These are phyloP conservation scores for Urosaurus nigricauda DNA, from an alignment of 2,797 vertebrate species.

Conservation along the genomic window DNA sequence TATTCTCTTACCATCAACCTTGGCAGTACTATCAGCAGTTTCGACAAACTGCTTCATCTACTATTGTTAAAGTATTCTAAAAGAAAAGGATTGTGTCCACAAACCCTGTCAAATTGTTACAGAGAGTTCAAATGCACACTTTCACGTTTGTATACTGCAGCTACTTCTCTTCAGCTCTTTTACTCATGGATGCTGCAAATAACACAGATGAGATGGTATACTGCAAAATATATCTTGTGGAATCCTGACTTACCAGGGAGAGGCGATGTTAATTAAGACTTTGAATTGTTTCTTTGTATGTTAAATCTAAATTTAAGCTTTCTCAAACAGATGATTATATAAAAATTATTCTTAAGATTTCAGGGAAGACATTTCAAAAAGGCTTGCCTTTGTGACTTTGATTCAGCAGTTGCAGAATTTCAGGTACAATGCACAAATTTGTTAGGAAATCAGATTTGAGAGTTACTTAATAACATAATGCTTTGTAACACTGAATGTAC, in stretches of 20 bases:
- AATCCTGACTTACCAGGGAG: background rate
- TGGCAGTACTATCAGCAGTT: too few species aligned
- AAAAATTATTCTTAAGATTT: slow-evolving; percentile 71
- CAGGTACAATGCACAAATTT: slow-evolving; percentile 73
- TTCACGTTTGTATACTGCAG: background rate
- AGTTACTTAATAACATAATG: background rate
- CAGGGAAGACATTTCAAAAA: slow-evolving; percentile 66
- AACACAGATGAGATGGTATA: background rate
- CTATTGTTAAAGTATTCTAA: background rate
- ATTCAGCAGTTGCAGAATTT: slow-evolving; percentile 78
- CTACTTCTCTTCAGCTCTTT: background rate
- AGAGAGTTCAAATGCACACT: background rate
- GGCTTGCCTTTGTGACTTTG: slow-evolving; percentile 75
- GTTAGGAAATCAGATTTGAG: slow-evolving; percentile 29
- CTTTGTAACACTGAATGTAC: background rate
- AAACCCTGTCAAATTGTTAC: background rate
- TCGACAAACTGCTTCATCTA: background rate
- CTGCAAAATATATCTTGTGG: background rate
- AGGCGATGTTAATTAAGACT: slow-evolving; percentile 11
- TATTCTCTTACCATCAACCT: background rate
- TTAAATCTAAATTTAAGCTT: background rate
- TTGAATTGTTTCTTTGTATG: background rate
- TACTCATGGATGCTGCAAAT: background rate
- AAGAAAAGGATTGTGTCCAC: background rate
- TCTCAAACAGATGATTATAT: slow-evolving; percentile 13